Base-by-base conservation (phyloP, 2,113 vertebrate genomes). In the Pica pica region DNA sequence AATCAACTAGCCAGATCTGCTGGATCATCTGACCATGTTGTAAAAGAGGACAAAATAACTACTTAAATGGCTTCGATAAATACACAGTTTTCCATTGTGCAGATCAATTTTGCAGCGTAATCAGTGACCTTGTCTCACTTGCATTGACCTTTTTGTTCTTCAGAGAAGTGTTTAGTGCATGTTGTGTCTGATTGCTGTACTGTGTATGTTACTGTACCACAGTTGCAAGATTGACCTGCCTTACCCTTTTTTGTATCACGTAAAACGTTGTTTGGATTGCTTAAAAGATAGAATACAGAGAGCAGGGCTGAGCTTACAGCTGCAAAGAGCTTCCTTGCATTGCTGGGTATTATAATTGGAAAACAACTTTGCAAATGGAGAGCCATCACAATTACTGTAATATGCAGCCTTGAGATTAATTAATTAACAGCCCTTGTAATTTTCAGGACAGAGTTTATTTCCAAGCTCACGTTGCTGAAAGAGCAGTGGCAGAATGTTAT, bases 401-500 rank as follows among this genome's bases (percentile, higher is more conserved):
- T 71, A 61, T 7, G 18, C 27, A 63, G 33, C 49, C 53, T 94
- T 68, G 63, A 44, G 42, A 17, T 83, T 31, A 77, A 70, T 81
- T 7, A n/a, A 59, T 83, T 90, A 74, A 96, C 22, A 84, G n/a
- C 39, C 18, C 92, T 80, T 89, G 14, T 61, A 53, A 53, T 87
- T 49, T 91, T 59, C 96, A 99, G 99, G 94, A 98, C 97, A 7
- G 98, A 98, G 91, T 99, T 99, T 85, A 94, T 99, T 95, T 97
- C 98, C 53, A 99, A 98, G 95, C 97, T 99, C 86, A 97, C 98
- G 0, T 83, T 98, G 95, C 97, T 99, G 92, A 97, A 98, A 27
- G 98, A 98, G 86, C 98, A 97, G 87, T 99, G 99, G 99, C 98
- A 98, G 92, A 98, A 97, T 2, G 98, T 98, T 0, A 97, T 98